These are phyloP conservation scores for Columba livia DNA, from an alignment of 2,113 vertebrate genomes.

Conservation along the genomic window DNA sequence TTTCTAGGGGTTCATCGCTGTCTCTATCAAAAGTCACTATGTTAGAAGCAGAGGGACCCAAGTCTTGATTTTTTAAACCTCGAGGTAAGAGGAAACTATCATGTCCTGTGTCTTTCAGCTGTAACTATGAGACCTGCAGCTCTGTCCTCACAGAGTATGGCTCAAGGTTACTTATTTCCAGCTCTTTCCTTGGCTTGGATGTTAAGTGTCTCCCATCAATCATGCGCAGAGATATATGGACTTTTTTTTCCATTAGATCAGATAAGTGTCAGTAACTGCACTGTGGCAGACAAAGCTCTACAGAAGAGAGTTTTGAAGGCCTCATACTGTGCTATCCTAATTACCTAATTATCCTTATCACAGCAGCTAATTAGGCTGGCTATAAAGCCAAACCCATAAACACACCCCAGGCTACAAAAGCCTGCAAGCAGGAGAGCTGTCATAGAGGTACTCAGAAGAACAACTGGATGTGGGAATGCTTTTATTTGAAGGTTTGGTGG, in stretches of 20 bases:
- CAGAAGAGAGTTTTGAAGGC: conserved; percentile 41
- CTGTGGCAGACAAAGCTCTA: not conserved
- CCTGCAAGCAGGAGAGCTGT: not conserved
- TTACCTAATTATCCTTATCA: conserved; percentile 62
- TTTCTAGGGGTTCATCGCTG: fast-evolving
- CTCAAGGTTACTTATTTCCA: not conserved
- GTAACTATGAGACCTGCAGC: not conserved
- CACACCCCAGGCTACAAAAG: conserved; percentile 35
- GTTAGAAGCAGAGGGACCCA: not conserved
- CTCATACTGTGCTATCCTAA: conserved; percentile 40
- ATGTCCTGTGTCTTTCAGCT: fast-evolving
- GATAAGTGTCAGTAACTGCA: not conserved
- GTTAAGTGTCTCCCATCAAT: not conserved
- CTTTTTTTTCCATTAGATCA: conserved; percentile 8
- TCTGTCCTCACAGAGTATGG: not conserved
- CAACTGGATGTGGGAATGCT: not conserved
- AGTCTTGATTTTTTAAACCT: not conserved
- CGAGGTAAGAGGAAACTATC: fast-evolving
- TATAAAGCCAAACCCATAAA: conserved; percentile 51
- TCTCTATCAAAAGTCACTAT: not conserved
- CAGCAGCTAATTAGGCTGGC: conserved; percentile 31
- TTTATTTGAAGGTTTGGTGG: not conserved
- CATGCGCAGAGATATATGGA: not conserved
- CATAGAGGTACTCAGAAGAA: not conserved
- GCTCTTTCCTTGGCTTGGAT: not conserved